These are phyloP conservation scores for Harpagifer antarcticus DNA, from an alignment of 2,797 vertebrate genomes.

Conservation along the genomic window DNA sequence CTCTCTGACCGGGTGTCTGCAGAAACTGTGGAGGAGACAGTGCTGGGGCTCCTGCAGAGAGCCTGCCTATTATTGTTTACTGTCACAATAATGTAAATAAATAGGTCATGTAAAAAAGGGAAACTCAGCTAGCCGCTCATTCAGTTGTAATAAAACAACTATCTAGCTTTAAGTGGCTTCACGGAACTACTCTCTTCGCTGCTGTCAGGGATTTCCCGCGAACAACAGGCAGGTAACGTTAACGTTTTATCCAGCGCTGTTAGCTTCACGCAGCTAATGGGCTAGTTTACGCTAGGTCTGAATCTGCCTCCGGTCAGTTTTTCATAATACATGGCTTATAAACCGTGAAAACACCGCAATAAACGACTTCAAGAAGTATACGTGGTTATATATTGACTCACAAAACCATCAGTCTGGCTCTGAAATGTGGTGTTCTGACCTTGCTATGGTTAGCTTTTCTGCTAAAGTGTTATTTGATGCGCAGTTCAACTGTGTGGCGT, in stretches of 20 bases:
- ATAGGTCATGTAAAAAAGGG: slow-evolving; percentile 64
- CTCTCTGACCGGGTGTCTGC: neutral
- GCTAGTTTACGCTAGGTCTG: slow-evolving; percentile 27
- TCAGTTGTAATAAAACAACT: neutral
- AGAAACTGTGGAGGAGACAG: slow-evolving; percentile 9
- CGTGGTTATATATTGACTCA: too few relatives aligned
- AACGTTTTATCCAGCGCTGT: neutral
- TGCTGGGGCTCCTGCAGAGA: neutral
- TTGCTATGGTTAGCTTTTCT: slow-evolving; percentile 24
- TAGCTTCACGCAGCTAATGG: slow-evolving; percentile 48
- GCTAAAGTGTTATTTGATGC: slow-evolving; percentile 17
- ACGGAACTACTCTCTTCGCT: neutral
- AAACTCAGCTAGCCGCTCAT: slow-evolving; percentile 2
- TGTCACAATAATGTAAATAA: slow-evolving; percentile 48
- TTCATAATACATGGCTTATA: too few relatives aligned
- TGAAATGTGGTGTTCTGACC: slow-evolving; percentile 14
- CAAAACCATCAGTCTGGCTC: neutral
- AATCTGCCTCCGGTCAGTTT: neutral
- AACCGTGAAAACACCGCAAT: fast-evolving
- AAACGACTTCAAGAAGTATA: neutral
- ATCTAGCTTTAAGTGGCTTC: neutral
- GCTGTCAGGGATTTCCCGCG: neutral
- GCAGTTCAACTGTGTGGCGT: slow-evolving; percentile 1
- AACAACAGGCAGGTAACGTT: slow-evolving; percentile 41
- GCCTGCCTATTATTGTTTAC: slow-evolving; percentile 65